phyloP scores from a whole-genome alignment of 2,113 vertebrate genomes.

The Gracilinanus agilis region DNA sequence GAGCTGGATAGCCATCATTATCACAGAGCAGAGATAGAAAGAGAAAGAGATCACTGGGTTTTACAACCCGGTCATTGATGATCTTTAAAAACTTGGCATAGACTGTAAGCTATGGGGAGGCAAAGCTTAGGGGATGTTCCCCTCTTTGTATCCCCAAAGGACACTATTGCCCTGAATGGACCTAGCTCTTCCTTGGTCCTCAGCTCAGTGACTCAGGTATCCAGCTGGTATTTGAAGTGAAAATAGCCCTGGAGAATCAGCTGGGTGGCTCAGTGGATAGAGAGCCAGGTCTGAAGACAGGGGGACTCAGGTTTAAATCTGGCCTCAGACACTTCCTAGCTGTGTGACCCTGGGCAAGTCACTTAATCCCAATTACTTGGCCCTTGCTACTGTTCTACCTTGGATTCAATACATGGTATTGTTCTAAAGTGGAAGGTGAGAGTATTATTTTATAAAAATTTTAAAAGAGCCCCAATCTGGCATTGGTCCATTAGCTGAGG shows the following conservation, averaged over 20 bases:
- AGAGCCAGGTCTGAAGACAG: too few relatives aligned
- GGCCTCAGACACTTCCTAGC: too few relatives aligned
- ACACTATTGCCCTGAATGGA: background rate
- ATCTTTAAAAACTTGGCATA: background rate
- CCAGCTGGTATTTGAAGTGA: background rate
- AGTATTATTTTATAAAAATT: too few relatives aligned
- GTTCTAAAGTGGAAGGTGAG: too few relatives aligned
- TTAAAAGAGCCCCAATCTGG: background rate
- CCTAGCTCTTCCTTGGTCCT: background rate
- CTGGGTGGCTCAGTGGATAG: too few relatives aligned
- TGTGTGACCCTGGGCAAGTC: too few relatives aligned
- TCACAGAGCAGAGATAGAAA: background rate
- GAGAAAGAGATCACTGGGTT: background rate
- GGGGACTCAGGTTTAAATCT: too few relatives aligned
- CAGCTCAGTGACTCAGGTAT: background rate
- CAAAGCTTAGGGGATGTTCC: background rate
- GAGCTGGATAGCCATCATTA: background rate
- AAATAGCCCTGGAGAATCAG: background rate
- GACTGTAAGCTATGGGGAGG: background rate
- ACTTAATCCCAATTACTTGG: too few relatives aligned
- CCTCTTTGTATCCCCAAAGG: background rate
- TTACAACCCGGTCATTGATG: background rate
- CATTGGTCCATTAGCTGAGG: background rate
- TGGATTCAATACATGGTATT: too few relatives aligned
- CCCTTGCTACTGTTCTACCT: too few relatives aligned